Base-by-base conservation (phyloP, 2,888 invertebrate species). In the Dexiosoma caninum region DNA sequence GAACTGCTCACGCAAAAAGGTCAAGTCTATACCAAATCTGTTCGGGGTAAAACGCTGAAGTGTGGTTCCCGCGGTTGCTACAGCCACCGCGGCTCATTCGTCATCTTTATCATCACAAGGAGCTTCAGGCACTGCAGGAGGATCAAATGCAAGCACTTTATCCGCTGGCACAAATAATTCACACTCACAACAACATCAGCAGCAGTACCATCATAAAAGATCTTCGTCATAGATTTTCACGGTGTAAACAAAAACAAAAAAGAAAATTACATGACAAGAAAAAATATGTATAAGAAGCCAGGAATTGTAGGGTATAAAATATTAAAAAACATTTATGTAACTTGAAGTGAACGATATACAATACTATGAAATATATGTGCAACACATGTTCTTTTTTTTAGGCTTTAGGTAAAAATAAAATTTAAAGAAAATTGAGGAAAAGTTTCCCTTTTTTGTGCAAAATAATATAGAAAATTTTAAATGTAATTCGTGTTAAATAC, bases 1-100 rank as follows among this genome's bases (percentile, higher is more conserved):
- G 81, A 97, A 96, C 90, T 97, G 97, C 84, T 96, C 97, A 83
- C 97, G 98, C 92, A 98, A 98, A 92, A 98, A 98, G 95, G 97
- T 98, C 92, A 90, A 90, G 86, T 90, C 90, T 53, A 90, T 90
- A 85, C 90, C 90, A 75, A 90, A 90, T 87, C 85, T 90, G 35
- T 90, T 90, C 82, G 90, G 90, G 72, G 90, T 90, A 64, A 90
- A 90, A 85, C 90, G 90, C 88, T 90, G 89, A 89, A 86, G 82
- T 69, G 85, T 85, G 57, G 82, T 77, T 77, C 81, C 81, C 77
- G 81, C 81, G 81, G 81, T 77, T 74, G 81, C 72, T 14, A 44
- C 40, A 51, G 53, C 81, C 67, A 35, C 77, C 67, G 76, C 81
- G 72, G 60, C 44, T 23, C 69, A 77, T 60, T 77, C 72, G 19